phyloP scores from a whole-genome alignment of 1,140 invertebrate species.

The Drosophila santomea region DNA sequence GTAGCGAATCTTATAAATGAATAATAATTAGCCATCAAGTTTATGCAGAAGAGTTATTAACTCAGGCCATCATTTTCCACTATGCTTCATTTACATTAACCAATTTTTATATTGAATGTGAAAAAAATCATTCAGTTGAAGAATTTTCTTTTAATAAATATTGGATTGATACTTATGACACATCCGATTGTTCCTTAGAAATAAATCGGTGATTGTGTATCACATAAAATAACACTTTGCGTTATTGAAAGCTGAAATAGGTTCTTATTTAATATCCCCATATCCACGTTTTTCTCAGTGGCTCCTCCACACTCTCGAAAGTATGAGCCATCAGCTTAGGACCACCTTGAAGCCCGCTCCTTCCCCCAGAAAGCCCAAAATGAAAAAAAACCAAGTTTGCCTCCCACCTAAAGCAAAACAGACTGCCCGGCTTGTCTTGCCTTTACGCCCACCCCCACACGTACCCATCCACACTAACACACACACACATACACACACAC shows the following conservation, averaged over 20 bases:
- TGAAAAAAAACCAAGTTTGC: slow-evolving; percentile 34
- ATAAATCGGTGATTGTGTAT: too few species aligned
- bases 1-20: neutral
- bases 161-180: too few species aligned
- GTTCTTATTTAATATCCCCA: neutral
- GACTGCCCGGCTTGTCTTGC: slow-evolving; percentile 68
- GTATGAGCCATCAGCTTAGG: slow-evolving; percentile 72
- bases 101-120: too few species aligned
- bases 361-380: slow-evolving; percentile 9
- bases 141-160: too few species aligned
- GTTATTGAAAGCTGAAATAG: neutral
- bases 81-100: too few species aligned
- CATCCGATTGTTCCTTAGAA: too few species aligned
- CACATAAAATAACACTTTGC: too few species aligned
- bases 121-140: too few species aligned
- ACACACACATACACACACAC: slow-evolving; percentile 33
- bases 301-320: slow-evolving; percentile 36
- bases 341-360: slow-evolving; percentile 23
- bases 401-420: slow-evolving; percentile 69
- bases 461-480: slow-evolving; percentile 18
- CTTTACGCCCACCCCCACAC: slow-evolving; percentile 28
- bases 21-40: neutral
- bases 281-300: slow-evolving; percentile 42
- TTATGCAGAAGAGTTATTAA: too few species aligned
- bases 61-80: too few species aligned